Evolutionary conservation across 2,888 invertebrate genomes (phyloP).

Genomic region (Furcula furcula): DNA sequence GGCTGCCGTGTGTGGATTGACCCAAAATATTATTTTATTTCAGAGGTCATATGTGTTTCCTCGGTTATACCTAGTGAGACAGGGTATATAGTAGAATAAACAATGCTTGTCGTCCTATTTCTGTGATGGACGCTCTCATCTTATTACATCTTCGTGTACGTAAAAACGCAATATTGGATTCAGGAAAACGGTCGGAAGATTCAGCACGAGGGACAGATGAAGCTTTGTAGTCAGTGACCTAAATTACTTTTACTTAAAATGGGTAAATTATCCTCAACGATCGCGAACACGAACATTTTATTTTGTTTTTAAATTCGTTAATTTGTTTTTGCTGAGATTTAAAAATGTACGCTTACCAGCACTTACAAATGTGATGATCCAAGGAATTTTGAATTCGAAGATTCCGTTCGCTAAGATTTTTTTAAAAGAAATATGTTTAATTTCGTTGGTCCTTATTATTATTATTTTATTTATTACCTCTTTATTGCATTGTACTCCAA

Average conservation of each 20-base stretch:
- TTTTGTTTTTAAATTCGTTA: slow-evolving; percentile 12
- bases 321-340: not conserved
- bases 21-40: too few relatives aligned
- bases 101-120: slow-evolving; percentile 2
- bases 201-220: slow-evolving; percentile 35
- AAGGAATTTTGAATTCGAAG: slow-evolving; percentile 7
- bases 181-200: slow-evolving; percentile 18
- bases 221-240: slow-evolving; percentile 48
- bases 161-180: slow-evolving; percentile 18
- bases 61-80: not conserved
- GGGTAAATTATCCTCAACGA: slow-evolving; percentile 59
- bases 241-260: slow-evolving; percentile 70
- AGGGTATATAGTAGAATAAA: slow-evolving; percentile 6
- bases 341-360: slow-evolving; percentile 9
- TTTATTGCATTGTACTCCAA: too few relatives aligned
- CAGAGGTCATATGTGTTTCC: not conserved
- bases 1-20: too few relatives aligned
- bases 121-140: slow-evolving; percentile 2
- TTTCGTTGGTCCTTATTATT: too few relatives aligned
- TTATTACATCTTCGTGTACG: slow-evolving; percentile 2
- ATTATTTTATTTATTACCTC: too few relatives aligned
- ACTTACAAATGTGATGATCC: slow-evolving; percentile 26
- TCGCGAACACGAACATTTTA: slow-evolving; percentile 3
- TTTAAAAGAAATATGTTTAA: too few relatives aligned
- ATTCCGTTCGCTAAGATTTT: not conserved